Evolutionary conservation across 2,797 vertebrate species (phyloP), one percentile per base, ranked within the genome.

Genomic region (Diplodus sargus): DNA sequence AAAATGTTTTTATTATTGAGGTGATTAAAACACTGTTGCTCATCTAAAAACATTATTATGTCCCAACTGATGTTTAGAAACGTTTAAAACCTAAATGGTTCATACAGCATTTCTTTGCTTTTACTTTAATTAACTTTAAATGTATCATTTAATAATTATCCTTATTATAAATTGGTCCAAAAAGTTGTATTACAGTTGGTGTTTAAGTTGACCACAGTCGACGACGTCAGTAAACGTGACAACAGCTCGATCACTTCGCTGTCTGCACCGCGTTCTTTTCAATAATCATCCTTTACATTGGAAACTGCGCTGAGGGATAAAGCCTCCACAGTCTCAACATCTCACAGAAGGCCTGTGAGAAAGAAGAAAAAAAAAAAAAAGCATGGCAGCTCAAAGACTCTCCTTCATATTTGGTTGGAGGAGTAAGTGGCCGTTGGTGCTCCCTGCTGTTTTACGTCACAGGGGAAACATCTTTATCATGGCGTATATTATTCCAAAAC

Each of bases 401-500:
- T 95, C 92, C 95, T 90, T 93, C 75, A 82, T 92, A 85, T 91
- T 91, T 90, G 90, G 87, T 91, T 91, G 87, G 94, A 95, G 94
- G 92, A 92, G 94, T 96, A 97, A 97, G 96, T 96, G 96, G 95
- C 95, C 95, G 94, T 95, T 94, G 95, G 84, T 95, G 95, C 96
- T 95, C 96, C 96, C 97, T 90, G 96, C 96, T 96, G 97, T 95
- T 97, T 96, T 95, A 95, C 94, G 95, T 97, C 96, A 94, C 93
- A 93, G 95, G 96, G 94, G 96, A 97, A 96, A 97, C 95, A 96
- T 96, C 95, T 97, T 96, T 96, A 97, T 97, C 96, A 95, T 93
- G 92, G 95, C 93, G 94, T 96, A 95, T 97, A 96, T 97, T 97
- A 96, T 97, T 97, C 96, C 96, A 96, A 96, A 98, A 97, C 96